Evolutionary conservation across 1,140 invertebrate genomes (phyloP).

Genomic region (Eufriesea mexicana): DNA sequence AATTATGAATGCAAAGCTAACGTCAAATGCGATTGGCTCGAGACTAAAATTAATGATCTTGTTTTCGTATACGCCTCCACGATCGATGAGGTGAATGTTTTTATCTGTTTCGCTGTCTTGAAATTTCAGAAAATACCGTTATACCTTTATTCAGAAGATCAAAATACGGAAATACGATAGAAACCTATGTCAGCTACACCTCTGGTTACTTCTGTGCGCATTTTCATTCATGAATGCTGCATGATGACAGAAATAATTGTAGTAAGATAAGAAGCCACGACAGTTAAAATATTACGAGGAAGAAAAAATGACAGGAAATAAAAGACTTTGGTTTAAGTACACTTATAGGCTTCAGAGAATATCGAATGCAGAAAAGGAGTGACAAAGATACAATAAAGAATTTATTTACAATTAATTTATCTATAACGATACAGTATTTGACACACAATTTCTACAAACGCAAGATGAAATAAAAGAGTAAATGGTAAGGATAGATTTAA

Average conservation of each 20-base stretch:
- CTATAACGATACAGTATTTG: background rate
- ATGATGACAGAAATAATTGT: background rate
- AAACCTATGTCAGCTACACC: background rate
- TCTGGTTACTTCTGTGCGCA: too few relatives aligned
- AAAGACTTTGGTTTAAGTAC: background rate
- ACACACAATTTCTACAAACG: background rate
- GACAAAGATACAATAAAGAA: background rate
- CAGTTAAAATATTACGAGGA: background rate
- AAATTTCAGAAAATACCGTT: conserved; percentile 43
- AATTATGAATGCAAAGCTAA: background rate
- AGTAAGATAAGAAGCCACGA: background rate
- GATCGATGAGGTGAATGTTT: background rate
- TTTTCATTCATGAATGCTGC: background rate
- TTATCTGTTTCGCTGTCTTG: background rate
- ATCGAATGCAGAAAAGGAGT: background rate
- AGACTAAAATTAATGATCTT: background rate
- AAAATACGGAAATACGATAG: conserved; percentile 1
- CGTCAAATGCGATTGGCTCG: background rate
- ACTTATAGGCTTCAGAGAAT: background rate
- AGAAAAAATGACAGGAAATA: background rate
- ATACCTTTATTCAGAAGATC: conserved; percentile 28
- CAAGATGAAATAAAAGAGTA: background rate
- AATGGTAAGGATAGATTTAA: background rate
- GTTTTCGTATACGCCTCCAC: background rate
- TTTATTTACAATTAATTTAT: background rate